Conservation (phyloP, 2,888 invertebrate species). For the Oxytorus armatus region DNA sequence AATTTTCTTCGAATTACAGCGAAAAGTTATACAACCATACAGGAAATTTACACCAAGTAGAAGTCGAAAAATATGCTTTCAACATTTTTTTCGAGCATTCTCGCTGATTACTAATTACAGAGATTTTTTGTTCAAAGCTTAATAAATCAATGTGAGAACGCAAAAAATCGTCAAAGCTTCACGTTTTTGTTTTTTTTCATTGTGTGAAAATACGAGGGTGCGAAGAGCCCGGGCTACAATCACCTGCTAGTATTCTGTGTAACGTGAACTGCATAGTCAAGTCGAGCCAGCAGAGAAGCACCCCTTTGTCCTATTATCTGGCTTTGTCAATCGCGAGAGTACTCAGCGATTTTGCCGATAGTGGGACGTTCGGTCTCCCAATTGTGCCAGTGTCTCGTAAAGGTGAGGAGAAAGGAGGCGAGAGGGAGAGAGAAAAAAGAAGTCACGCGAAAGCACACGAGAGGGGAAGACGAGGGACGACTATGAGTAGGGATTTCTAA, state of each 20-base stretch:
- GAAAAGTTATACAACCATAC: background rate
- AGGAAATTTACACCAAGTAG: background rate
- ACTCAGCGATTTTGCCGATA: conserved; percentile 58
- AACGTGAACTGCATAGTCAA: conserved; percentile 27
- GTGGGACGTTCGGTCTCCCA: conserved; percentile 46
- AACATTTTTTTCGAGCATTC: no score
- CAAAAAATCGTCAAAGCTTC: no score
- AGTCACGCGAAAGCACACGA: conserved; percentile 7
- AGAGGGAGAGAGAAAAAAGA: conserved; percentile 16
- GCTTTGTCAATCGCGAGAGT: conserved; percentile 49
- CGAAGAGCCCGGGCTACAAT: no score
- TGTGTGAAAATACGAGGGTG: no score
- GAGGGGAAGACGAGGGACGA: conserved; percentile 32
- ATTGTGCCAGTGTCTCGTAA: conserved; percentile 33
- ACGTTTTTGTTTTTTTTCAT: no score
- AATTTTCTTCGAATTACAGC: background rate
- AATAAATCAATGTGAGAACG: no score
- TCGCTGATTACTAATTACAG: no score
- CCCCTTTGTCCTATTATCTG: conserved; percentile 64
- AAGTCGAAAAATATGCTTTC: conserved; percentile 11
- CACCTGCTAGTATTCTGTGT: conserved; percentile 14
- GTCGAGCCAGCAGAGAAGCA: conserved; percentile 44
- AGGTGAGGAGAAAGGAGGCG: conserved; percentile 37
- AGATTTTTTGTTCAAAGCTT: no score
- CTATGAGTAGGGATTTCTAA: conserved; percentile 49